phyloP scores from a whole-genome alignment of 2,888 invertebrate species.

The Mythimna loreyi region DNA sequence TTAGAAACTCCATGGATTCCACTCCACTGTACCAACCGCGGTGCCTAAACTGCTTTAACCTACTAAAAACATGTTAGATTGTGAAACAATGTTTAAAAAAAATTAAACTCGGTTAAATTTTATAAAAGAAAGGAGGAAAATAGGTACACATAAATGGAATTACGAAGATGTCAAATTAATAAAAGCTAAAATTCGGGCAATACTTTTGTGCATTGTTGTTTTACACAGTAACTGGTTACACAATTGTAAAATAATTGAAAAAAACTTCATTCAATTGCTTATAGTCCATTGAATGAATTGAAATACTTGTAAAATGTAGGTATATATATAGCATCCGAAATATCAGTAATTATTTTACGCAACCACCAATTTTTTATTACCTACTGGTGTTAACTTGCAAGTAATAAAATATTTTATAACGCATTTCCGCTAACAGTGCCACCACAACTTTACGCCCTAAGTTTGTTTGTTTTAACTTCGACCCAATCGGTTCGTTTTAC shows the following conservation, averaged over 20 bases:
- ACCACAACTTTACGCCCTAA: conserved; percentile 53
- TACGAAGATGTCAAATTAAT: background rate
- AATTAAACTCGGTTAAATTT: background rate
- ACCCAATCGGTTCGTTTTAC: conserved; percentile 33
- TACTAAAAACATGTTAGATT: background rate
- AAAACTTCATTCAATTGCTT: conserved; percentile 4
- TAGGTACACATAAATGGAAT: background rate
- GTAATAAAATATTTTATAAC: background rate
- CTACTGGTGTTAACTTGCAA: background rate
- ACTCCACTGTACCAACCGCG: background rate
- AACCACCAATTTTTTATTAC: conserved; percentile 12
- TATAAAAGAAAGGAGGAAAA: conserved; percentile 20
- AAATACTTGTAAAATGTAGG: background rate
- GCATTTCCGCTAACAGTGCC: conserved; percentile 48
- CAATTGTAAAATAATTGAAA: conserved; percentile 6
- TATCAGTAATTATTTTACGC: conserved; percentile 11
- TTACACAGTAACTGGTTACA: conserved; percentile 22
- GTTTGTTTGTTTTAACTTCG: conserved; percentile 49
- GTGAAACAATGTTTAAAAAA: background rate
- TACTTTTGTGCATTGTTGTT: conserved; percentile 9
- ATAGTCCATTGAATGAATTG: no score
- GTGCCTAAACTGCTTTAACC: background rate
- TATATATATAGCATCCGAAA: background rate
- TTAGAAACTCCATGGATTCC: no score
- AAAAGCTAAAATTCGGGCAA: conserved; percentile 2